These are phyloP conservation scores for Phymanthus crucifer DNA, from an alignment of 92 coral and sea anemone species.

Conservation along the genomic window DNA sequence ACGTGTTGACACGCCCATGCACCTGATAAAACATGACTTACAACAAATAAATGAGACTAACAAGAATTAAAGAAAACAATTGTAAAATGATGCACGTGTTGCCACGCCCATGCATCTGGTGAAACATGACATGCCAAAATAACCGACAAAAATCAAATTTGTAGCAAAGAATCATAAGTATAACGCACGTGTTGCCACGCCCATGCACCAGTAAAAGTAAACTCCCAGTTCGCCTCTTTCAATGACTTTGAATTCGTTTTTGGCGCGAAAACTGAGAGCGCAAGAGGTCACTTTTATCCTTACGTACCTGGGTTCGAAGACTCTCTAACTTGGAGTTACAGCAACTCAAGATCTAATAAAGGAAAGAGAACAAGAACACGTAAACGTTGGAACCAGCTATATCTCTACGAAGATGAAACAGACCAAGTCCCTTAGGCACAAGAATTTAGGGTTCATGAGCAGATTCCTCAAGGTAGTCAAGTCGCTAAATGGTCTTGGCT, in stretches of 20 bases:
- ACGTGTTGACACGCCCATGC: constrained; percentile 5
- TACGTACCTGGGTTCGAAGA: constrained; percentile 88
- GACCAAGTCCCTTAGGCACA: too few relatives aligned
- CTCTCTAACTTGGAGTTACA: constrained; percentile 89
- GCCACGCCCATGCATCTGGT: constrained; percentile 3
- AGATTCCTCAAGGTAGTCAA: too few relatives aligned
- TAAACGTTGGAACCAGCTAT: neutral
- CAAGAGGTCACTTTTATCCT: neutral
- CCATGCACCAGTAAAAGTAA: neutral
- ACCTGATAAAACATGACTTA: neutral
- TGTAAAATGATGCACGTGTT: neutral
- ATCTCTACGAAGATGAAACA: neutral
- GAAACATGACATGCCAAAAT: neutral
- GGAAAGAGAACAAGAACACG: neutral
- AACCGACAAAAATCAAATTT: neutral
- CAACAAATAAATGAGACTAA: neutral
- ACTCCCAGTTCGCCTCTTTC: neutral
- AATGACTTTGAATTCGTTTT: neutral
- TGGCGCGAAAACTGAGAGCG: neutral
- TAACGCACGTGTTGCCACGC: neutral
- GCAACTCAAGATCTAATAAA: constrained; percentile 80
- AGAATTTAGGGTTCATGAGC: too few relatives aligned
- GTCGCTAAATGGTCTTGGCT: neutral
- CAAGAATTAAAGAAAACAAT: neutral
- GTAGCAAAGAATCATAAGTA: neutral